Evolutionary conservation across 2,888 invertebrate species (phyloP), one percentile per base, ranked within the genome.

Genomic region (Machimus atricapillus): DNA sequence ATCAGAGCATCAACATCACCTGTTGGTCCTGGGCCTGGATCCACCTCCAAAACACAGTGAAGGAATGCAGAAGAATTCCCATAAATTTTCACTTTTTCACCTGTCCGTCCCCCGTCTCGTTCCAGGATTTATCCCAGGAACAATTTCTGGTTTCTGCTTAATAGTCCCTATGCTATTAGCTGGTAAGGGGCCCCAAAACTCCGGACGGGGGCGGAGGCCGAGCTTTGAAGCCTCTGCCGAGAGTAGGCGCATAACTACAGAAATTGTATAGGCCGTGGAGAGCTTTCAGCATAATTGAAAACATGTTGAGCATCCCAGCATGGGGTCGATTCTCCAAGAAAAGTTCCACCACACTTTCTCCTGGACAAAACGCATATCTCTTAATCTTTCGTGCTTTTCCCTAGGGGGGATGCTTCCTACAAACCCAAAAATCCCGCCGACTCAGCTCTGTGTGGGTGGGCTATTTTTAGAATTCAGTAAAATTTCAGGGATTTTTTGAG

Each of bases 381-480:
- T 46, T 14, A 6, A 43, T 78, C 12, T 78, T 76, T 19, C 43
- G 23, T 78, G 23, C 43, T 19, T 37, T 16, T n/a, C 52, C 81
- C 31, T 34, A 9, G 19, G 34, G 81, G 8, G 81, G 27, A 9
- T 56, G 5, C 34, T 56, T 31, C 6, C 7, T 16, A 14, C 16
- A 14, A 4, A 14, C 8, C 7, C 31, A 46, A 16, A 34, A 66
- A 27, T 66, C 66, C 66, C 27, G 56, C 2, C 14, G 23, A 19
- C 8, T 31, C n/a, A 5, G 2, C 12, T 16, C 9, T 46, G 31
- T 52, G 78, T 78, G 43, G 78, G 46, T 78, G 78, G 16, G 37
- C 78, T 81, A 81, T 81, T 81, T 81, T 81, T 81, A 81, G 81
- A 27, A 81, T 81, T 56, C 56, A 81, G 58, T 81, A 81, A 81